phyloP scores from a whole-genome alignment of 2,797 vertebrate species.

The Pogoniulus pusillus region DNA sequence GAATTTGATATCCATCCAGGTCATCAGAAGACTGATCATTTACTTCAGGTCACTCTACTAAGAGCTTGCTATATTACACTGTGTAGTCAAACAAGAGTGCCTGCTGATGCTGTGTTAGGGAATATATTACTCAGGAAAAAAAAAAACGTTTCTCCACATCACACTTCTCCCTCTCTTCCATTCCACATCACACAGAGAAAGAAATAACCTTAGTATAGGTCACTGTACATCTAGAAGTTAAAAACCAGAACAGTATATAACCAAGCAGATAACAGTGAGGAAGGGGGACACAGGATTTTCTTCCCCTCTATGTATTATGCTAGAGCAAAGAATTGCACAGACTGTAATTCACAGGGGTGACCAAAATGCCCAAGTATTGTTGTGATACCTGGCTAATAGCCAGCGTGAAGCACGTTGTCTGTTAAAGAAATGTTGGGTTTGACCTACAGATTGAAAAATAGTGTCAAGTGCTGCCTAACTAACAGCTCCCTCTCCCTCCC shows the following conservation, averaged over 20 bases:
- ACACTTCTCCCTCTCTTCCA: not conserved
- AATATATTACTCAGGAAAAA: not conserved
- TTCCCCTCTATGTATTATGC: not conserved
- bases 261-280: not conserved
- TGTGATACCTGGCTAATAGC: slow-evolving; percentile 32
- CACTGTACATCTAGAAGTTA: not conserved
- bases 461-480: slow-evolving; percentile 72
- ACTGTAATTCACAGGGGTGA: not conserved
- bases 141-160: not conserved
- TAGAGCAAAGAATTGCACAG: slow-evolving; percentile 5
- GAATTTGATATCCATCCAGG: not conserved
- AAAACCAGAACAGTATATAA: slow-evolving; percentile 23
- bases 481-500: slow-evolving; percentile 38
- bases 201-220: slow-evolving; percentile 45
- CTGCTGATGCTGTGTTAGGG: not conserved
- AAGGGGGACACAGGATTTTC: not conserved
- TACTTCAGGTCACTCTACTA: not conserved
- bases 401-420: not conserved
- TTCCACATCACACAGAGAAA: not conserved
- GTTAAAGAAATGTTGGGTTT: slow-evolving; percentile 53
- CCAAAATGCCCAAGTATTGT: not conserved
- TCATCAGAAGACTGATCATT: not conserved
- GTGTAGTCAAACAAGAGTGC: not conserved
- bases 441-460: slow-evolving; percentile 75
- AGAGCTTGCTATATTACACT: not conserved